phyloP scores from a whole-genome alignment of 2,797 vertebrate genomes.

The Ptychadena robeensis region DNA sequence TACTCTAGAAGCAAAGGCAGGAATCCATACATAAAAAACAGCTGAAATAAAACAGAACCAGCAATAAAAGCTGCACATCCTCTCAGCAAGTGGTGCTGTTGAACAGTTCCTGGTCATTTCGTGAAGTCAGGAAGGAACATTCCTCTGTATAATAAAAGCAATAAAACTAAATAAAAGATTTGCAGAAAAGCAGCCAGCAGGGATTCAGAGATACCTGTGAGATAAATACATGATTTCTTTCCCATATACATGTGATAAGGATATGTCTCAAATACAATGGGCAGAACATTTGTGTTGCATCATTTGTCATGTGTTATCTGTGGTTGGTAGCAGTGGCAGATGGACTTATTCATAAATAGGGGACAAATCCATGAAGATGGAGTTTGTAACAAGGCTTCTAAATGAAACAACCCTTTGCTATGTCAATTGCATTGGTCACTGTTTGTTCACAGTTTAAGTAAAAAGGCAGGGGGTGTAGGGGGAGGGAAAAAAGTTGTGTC shows the following conservation, averaged over 20 bases:
- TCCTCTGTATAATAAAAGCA: not conserved
- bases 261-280: not conserved
- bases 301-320: not conserved
- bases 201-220: not conserved
- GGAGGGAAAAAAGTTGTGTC: not conserved
- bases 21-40: constrained; percentile 14
- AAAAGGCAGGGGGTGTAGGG: too few species aligned
- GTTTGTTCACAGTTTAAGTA: constrained; percentile 16
- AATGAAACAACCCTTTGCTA: not conserved
- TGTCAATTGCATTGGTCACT: constrained; percentile 5
- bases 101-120: constrained; percentile 17
- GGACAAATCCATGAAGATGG: not conserved
- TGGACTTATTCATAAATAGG: not conserved
- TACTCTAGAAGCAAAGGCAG: not conserved
- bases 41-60: constrained; percentile 32
- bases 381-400: not conserved
- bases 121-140: not conserved
- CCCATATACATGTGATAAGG: not conserved
- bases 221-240: too few species aligned
- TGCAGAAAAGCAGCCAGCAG: constrained; percentile 1
- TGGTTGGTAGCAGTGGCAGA: too few species aligned
- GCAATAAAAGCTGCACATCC: constrained; percentile 41
- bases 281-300: not conserved
- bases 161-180: not conserved
- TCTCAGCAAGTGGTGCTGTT: not conserved